Percentiles rank a stretch among this genome's conserved stretches.
These are phyloP conservation scores for Esox masquinongy DNA, from an alignment of 2,797 vertebrate species.

Conservation along the genomic window DNA sequence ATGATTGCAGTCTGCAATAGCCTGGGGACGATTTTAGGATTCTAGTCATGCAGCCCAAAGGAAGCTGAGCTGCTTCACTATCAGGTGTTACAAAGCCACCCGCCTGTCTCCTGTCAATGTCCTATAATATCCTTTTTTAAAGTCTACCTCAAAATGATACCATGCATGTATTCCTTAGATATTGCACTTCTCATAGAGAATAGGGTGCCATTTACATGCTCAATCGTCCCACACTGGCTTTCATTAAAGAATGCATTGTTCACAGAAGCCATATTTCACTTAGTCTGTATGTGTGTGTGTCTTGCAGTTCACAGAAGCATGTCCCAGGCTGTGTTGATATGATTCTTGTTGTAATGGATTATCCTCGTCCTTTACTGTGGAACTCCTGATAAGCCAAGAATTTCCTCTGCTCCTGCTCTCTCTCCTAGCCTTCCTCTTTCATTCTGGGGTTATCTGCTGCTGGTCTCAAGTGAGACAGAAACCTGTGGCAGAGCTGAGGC, in stretches of 20 bases:
- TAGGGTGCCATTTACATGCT: neutral
- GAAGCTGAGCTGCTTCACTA: slow-evolving; percentile 45
- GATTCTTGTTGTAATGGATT: neutral
- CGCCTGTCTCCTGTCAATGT: neutral
- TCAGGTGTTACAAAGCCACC: neutral
- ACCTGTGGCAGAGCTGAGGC: neutral
- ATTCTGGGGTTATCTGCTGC: neutral
- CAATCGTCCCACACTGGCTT: neutral
- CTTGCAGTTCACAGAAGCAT: neutral
- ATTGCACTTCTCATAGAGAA: neutral
- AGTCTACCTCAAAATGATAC: neutral
- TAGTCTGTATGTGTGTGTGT: neutral
- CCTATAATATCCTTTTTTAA: neutral
- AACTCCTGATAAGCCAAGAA: neutral
- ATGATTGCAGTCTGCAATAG: too few species aligned
- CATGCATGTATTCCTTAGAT: neutral
- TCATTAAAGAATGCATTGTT: neutral
- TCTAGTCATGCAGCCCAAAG: neutral
- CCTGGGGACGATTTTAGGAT: neutral
- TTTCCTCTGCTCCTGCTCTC: neutral
- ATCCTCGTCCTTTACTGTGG: neutral
- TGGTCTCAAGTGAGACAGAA: neutral
- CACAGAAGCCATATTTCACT: neutral
- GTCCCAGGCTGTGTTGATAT: neutral
- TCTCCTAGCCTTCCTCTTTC: neutral